Conservation (phyloP, 2,888 invertebrate genomes). For the Carterocephalus palaemon region DNA sequence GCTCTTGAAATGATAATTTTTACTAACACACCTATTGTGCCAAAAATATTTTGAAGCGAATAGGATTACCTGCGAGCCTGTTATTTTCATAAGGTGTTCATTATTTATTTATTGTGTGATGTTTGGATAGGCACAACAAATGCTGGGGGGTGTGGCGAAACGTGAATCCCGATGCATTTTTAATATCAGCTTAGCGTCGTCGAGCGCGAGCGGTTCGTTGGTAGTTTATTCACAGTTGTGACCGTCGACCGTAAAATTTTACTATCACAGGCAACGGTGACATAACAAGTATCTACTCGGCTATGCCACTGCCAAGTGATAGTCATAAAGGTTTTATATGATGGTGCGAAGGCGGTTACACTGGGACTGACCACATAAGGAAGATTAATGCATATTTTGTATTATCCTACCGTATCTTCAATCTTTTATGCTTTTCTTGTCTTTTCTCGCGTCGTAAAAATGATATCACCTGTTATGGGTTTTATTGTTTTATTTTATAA, state of each 20-base stretch:
- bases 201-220: conserved; percentile 3
- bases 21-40: too few species aligned
- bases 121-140: too few species aligned
- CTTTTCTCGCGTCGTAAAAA: too few species aligned
- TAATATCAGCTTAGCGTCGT: conserved; percentile 14
- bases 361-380: not conserved
- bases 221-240: conserved; percentile 19
- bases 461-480: too few species aligned
- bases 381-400: not conserved
- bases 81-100: too few species aligned
- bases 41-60: too few species aligned
- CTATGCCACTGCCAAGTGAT: conserved; percentile 10
- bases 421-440: too few species aligned
- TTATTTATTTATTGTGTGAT: too few species aligned
- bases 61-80: too few species aligned
- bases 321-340: conserved; percentile 16
- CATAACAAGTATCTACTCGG: conserved; percentile 12
- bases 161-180: conserved; percentile 17
- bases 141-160: conserved; percentile 12
- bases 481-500: too few species aligned
- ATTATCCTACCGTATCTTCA: too few species aligned
- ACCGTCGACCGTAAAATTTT: conserved; percentile 20
- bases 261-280: conserved; percentile 12
- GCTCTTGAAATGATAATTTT: too few species aligned
- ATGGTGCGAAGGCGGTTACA: not conserved